These are phyloP conservation scores for Eilema caniola DNA, from an alignment of 2,888 invertebrate species.

Conservation along the genomic window DNA sequence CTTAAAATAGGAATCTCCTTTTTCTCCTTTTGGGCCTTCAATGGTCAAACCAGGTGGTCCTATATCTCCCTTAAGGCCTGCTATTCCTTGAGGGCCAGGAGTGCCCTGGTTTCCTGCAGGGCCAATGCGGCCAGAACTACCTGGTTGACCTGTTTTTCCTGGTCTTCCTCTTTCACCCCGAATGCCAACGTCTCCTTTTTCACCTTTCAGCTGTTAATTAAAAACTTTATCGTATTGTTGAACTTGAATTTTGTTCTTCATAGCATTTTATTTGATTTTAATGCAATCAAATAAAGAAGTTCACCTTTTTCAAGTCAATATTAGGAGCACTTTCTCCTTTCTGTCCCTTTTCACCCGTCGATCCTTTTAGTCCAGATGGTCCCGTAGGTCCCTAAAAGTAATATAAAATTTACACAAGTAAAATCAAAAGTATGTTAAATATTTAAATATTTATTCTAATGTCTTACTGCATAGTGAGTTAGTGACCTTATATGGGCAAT, in stretches of 20 bases:
- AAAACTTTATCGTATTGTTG: background rate
- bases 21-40: conserved; percentile 72
- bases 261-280: background rate
- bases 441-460: background rate
- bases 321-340: conserved; percentile 66
- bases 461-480: no score
- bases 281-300: background rate
- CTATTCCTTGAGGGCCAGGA: conserved; percentile 57
- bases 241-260: background rate
- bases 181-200: conserved; percentile 64
- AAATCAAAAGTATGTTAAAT: background rate
- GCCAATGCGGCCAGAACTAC: conserved; percentile 39
- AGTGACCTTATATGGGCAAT: background rate
- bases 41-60: conserved; percentile 69
- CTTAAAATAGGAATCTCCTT: conserved; percentile 41
- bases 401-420: background rate
- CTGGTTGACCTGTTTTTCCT: conserved; percentile 56
- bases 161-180: conserved; percentile 58
- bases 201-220: conserved; percentile 67
- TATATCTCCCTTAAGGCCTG: conserved; percentile 65
- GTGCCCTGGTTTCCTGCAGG: conserved; percentile 58
- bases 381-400: conserved; percentile 53
- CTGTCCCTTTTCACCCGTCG: conserved; percentile 65
- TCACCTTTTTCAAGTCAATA: conserved; percentile 64
- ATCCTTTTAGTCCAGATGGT: conserved; percentile 55